A percentile compares a stretch with the other conserved stretches of the same genome.
These are phyloP conservation scores for Dendropsophus ebraccatus DNA, from an alignment of 2,113 vertebrate genomes.

Conservation along the genomic window DNA sequence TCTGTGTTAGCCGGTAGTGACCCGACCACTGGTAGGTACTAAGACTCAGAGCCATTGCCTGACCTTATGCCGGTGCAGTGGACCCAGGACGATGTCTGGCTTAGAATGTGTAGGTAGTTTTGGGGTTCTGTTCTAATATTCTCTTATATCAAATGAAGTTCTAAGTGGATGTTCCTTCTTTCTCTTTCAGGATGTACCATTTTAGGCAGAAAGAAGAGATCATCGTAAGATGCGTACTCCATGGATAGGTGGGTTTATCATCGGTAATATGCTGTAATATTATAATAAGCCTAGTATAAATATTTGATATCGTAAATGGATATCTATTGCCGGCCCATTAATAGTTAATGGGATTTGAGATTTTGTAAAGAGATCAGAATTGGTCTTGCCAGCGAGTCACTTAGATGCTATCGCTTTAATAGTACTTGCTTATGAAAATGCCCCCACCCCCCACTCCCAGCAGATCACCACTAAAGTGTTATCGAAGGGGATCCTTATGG, in stretches of 20 bases:
- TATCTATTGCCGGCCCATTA: not conserved
- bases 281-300: not conserved
- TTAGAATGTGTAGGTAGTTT: too few species aligned
- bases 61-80: too few species aligned
- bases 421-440: not conserved
- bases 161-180: not conserved
- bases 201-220: not conserved
- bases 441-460: too few species aligned
- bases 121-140: not conserved
- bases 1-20: too few species aligned
- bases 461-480: not conserved
- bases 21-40: too few species aligned
- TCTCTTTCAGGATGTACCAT: constrained; percentile 25
- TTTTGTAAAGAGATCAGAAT: not conserved
- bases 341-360: constrained; percentile 10
- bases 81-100: too few species aligned
- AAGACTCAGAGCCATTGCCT: too few species aligned
- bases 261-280: not conserved
- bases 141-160: not conserved
- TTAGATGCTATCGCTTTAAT: not conserved
- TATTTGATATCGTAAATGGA: constrained; percentile 38
- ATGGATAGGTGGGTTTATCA: constrained; percentile 13
- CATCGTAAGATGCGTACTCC: not conserved
- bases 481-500: not conserved
- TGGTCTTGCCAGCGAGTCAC: not conserved